phyloP scores from a whole-genome alignment of 2,113 vertebrate genomes.

The Poeciliopsis turrubarensis region DNA sequence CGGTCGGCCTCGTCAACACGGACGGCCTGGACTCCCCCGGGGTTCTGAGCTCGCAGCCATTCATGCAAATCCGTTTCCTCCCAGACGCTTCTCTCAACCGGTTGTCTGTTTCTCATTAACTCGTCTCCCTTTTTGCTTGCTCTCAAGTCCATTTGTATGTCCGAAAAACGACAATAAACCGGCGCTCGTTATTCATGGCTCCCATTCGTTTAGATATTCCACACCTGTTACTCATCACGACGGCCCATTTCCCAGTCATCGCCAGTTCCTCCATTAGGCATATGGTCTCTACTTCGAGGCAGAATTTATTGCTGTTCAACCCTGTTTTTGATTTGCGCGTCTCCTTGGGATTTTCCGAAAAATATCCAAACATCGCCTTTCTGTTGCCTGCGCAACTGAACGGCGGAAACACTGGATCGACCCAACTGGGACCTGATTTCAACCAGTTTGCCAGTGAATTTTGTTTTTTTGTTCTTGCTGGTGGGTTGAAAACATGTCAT shows the following conservation, averaged over 20 bases:
- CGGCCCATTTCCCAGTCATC: not conserved
- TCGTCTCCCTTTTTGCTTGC: not conserved
- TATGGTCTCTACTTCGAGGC: not conserved
- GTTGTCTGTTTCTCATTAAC: not conserved
- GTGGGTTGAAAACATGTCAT: no score
- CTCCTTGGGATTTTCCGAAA: not conserved
- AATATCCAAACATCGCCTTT: not conserved
- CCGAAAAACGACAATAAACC: not conserved
- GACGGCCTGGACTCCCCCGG: not conserved
- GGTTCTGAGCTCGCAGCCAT: conserved; percentile 13
- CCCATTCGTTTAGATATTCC: not conserved
- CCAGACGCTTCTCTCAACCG: not conserved
- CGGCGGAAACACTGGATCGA: not conserved
- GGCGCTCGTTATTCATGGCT: no score
- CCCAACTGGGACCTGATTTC: not conserved
- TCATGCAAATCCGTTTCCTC: conserved; percentile 18
- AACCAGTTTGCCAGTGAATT: not conserved
- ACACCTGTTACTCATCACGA: not conserved
- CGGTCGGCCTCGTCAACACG: conserved; percentile 24
- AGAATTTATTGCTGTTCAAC: not conserved
- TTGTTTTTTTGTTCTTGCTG: not conserved
- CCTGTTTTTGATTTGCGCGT: not conserved
- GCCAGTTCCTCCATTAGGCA: not conserved
- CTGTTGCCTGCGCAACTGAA: not conserved
- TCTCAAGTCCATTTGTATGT: not conserved